Conservation (phyloP, 2,113 vertebrate genomes). For the Melanerpes aurifrons region DNA sequence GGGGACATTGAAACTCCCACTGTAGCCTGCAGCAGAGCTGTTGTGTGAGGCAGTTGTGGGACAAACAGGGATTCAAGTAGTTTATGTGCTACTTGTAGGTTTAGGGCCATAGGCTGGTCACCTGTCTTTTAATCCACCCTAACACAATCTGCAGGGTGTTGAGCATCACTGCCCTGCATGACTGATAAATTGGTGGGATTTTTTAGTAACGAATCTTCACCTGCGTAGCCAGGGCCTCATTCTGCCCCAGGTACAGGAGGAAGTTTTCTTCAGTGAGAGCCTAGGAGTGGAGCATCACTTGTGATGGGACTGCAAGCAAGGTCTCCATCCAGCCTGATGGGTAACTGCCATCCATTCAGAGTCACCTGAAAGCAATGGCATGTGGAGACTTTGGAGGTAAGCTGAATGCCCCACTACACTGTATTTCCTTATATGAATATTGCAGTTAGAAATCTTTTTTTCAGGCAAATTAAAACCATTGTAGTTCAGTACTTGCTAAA, state of each 20-base stretch:
- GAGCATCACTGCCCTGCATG: not conserved
- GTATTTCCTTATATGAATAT: not conserved
- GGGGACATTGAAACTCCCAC: not conserved
- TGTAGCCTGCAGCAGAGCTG: not conserved
- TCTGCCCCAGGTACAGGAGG: not conserved
- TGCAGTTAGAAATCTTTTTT: not conserved
- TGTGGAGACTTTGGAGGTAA: not conserved
- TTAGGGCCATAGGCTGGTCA: rapidly evolving
- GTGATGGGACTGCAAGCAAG: not conserved
- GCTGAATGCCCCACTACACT: not conserved
- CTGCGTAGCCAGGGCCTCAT: not conserved
- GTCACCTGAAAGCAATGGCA: not conserved
- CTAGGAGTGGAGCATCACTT: not conserved
- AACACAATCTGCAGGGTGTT: not conserved
- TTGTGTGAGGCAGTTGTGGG: not conserved
- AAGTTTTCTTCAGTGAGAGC: not conserved
- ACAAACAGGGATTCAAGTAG: not conserved
- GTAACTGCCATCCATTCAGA: not conserved
- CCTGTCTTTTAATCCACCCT: not conserved
- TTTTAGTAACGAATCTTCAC: not conserved
- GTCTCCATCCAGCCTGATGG: not conserved
- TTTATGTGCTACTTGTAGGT: not conserved
- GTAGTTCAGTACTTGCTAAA: not conserved
- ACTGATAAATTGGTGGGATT: not conserved
- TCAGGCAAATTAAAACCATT: not conserved